A percentile compares a stretch with the other conserved stretches of the same genome.
Evolutionary conservation across 2,888 invertebrate species (phyloP).

Genomic region (Sericinus montela): DNA sequence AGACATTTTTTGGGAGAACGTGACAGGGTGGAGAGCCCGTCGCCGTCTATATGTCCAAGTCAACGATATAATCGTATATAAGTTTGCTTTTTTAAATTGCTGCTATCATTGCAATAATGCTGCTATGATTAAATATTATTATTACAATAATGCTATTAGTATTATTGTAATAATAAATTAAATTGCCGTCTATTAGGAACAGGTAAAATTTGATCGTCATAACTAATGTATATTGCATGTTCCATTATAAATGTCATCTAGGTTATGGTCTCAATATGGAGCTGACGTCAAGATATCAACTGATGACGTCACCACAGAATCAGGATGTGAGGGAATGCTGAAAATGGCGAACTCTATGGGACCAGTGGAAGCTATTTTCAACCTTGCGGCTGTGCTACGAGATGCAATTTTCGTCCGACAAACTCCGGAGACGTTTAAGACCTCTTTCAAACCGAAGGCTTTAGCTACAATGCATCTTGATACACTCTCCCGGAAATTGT

Average conservation of each 20-base stretch:
- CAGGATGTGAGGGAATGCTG: conserved; percentile 3
- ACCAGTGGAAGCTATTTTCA: conserved; percentile 87
- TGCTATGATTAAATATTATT: too few species aligned
- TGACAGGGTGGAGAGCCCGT: too few species aligned
- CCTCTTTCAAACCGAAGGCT: conserved; percentile 85
- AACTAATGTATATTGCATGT: too few species aligned
- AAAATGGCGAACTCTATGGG: conserved; percentile 49
- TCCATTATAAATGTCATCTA: not conserved
- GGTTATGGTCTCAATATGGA: not conserved
- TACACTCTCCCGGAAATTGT: conserved; percentile 4
- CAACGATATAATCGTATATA: too few species aligned
- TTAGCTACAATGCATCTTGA: not conserved
- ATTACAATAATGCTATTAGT: too few species aligned
- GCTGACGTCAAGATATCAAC: conserved; percentile 1
- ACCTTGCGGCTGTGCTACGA: conserved; percentile 85
- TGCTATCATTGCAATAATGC: too few species aligned
- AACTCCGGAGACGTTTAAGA: conserved; percentile 78
- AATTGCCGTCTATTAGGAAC: too few species aligned
- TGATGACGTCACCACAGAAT: conserved; percentile 8
- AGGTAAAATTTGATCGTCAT: too few species aligned
- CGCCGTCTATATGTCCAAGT: too few species aligned
- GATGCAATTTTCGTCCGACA: conserved; percentile 85
- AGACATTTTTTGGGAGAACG: too few species aligned
- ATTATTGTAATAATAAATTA: too few species aligned
- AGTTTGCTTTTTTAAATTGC: too few species aligned